A percentile compares a stretch with the other conserved stretches of the same genome.
phyloP scores from a whole-genome alignment of 2,797 vertebrate species.

The Argya squamiceps region DNA sequence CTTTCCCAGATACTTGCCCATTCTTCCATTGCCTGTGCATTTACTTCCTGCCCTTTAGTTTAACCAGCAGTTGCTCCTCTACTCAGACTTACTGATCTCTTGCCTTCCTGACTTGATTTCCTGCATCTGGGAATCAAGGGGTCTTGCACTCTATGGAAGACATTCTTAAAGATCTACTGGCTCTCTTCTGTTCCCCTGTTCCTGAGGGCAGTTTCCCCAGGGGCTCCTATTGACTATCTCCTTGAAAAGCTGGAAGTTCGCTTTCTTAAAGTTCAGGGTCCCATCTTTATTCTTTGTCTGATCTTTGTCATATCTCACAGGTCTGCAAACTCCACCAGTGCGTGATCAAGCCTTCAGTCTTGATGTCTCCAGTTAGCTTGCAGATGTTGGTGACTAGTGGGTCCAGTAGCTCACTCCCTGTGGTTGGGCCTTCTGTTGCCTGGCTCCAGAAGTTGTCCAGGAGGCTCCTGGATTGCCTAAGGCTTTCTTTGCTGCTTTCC shows the following conservation, averaged over 20 bases:
- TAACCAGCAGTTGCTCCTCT: background rate
- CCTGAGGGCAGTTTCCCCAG: background rate
- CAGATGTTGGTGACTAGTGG: background rate
- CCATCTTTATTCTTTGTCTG: background rate
- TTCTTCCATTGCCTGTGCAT: background rate
- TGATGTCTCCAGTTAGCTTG: background rate
- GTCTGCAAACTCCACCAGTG: background rate
- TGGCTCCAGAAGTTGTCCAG: background rate
- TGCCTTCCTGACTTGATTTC: background rate
- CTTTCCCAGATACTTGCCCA: background rate
- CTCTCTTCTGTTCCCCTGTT: background rate
- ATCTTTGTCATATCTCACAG: background rate
- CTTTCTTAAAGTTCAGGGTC: background rate
- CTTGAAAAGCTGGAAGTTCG: background rate
- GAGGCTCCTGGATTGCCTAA: background rate
- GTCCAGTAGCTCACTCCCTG: background rate
- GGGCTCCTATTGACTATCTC: background rate
- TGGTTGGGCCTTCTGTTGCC: background rate
- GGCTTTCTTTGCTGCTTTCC: background rate
- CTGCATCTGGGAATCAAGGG: background rate
- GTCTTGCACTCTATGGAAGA: background rate
- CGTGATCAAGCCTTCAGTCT: background rate
- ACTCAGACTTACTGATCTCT: accelerated
- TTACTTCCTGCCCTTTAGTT: background rate
- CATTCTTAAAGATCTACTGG: background rate